Evolutionary conservation across 2,113 vertebrate species (phyloP), one percentile per base, ranked within the genome.

Genomic region (Cynoglossus semilaevis): DNA sequence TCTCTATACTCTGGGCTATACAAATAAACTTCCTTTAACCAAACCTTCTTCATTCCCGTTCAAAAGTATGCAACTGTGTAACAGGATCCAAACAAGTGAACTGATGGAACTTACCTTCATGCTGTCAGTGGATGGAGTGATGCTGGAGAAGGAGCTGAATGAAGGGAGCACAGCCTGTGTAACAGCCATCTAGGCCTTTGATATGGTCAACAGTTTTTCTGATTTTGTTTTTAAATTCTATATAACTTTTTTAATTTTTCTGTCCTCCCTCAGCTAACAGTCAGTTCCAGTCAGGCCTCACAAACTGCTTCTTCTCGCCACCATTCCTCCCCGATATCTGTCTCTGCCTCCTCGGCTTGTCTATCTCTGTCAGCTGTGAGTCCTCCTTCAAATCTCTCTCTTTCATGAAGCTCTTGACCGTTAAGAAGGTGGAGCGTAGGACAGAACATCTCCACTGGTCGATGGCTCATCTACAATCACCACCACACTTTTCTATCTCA

Each of bases 131-230:
- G 79, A 36, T 67, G 56, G 60, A 64, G 67, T n/a, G 58, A 87
- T 54, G 77, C 74, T 87, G 57, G 88, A 81, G 70, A 91, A 92
- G 40, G 86, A 90, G 73, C 86, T 90, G 80, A 91, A 89, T 12
- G 90, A 88, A 1, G 91, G 91, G 16, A 92, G 84, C 54, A 47
- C 80, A 8, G 84, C 86, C 74, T 90, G 80, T 34, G 86, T 85
- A 57, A 87, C 67, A 74, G 91, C 89, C 91, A 92, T 92, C 61
- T 66, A 75, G 67, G 51, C 34, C 58, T 45, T 34, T 45, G 52
- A 56, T n/a, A 12, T 12, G 45, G 43, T 16, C 43, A 40, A 73
- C 62, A 40, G 70, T 8, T 15, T 80, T 58, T 49, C 45, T 9
- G 10, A 4, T 51, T 15, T 50, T 1, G n/a, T 5, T 11, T 37